These are phyloP conservation scores for Eremobia ochroleuca DNA, from an alignment of 2,888 invertebrate species.

Conservation along the genomic window DNA sequence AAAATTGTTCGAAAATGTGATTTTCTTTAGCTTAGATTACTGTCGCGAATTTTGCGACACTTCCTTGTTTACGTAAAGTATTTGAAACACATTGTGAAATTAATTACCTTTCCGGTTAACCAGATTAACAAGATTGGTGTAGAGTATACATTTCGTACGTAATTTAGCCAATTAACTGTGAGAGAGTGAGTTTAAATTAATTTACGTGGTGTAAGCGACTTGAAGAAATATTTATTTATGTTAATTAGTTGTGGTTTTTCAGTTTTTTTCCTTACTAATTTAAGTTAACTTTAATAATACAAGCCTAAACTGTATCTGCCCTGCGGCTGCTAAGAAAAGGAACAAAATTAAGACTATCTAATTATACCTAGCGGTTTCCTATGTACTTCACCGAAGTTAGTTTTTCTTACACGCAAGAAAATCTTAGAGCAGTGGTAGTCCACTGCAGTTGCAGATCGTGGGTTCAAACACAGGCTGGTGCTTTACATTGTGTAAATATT, in stretches of 20 bases:
- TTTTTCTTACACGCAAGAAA: neutral
- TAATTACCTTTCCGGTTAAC: slow-evolving; percentile 49
- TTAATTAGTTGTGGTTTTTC: neutral
- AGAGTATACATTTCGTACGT: slow-evolving; percentile 19
- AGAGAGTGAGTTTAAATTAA: slow-evolving; percentile 28
- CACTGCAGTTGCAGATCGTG: neutral
- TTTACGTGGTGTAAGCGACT: neutral
- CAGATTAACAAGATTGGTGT: slow-evolving; percentile 39
- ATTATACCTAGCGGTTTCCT: neutral
- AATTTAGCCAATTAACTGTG: slow-evolving; percentile 29
- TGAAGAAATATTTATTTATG: neutral
- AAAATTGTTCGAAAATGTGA: slow-evolving; percentile 60
- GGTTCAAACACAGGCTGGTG: neutral
- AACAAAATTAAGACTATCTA: neutral
- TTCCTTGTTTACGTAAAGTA: slow-evolving; percentile 54
- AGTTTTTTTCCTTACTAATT: neutral
- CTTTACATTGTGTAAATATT: neutral
- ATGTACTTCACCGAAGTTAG: neutral
- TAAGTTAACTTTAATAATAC: neutral
- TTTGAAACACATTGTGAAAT: slow-evolving; percentile 50
- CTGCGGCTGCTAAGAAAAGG: neutral
- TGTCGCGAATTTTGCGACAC: slow-evolving; percentile 38
- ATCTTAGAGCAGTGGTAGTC: neutral
- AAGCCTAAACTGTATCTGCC: neutral
- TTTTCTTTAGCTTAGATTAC: slow-evolving; percentile 62